Percentiles rank a stretch among this genome's conserved stretches.
These are phyloP conservation scores for Mythimna impura DNA, from an alignment of 2,888 invertebrate species.

Conservation along the genomic window DNA sequence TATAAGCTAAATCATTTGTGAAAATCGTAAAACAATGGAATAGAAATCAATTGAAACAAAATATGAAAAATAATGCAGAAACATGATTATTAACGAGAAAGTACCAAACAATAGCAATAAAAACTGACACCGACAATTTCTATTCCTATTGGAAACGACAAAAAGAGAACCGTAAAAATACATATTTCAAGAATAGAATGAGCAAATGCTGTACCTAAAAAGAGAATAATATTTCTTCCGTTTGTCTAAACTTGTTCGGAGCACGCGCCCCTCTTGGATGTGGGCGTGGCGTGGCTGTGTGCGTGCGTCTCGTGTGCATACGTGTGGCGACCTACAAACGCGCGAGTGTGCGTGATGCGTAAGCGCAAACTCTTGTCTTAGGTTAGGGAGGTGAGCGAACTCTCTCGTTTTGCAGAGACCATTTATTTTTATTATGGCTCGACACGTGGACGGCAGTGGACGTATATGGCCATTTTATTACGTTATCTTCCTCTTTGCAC, in stretches of 20 bases:
- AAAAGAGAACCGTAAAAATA: slow-evolving; percentile 65
- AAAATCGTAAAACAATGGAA: background rate
- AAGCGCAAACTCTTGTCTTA: slow-evolving; percentile 88
- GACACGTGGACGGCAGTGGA: slow-evolving; percentile 84
- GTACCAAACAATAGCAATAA: slow-evolving; percentile 25
- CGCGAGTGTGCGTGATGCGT: slow-evolving; percentile 81
- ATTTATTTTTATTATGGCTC: slow-evolving; percentile 89
- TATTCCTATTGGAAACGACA: slow-evolving; percentile 44
- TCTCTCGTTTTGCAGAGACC: slow-evolving; percentile 86
- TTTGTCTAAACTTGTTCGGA: slow-evolving; percentile 89
- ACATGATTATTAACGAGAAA: slow-evolving; percentile 28
- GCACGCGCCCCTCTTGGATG: slow-evolving; percentile 83
- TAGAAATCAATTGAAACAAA: background rate
- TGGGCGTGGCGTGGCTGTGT: slow-evolving; percentile 75
- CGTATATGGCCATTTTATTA: slow-evolving; percentile 82
- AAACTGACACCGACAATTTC: slow-evolving; percentile 29
- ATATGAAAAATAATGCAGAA: slow-evolving; percentile 17
- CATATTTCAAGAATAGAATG: slow-evolving; percentile 74
- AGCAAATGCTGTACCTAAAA: slow-evolving; percentile 85
- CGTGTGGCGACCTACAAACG: slow-evolving; percentile 76
- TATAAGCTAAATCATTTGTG: background rate
- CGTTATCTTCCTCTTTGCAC: slow-evolving; percentile 80
- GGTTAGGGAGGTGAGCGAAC: slow-evolving; percentile 91
- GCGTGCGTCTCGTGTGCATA: slow-evolving; percentile 67
- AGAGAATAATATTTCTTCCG: slow-evolving; percentile 90